Evolutionary conservation across 2,113 vertebrate genomes (phyloP).

Genomic region (Oreocharis arfaki): DNA sequence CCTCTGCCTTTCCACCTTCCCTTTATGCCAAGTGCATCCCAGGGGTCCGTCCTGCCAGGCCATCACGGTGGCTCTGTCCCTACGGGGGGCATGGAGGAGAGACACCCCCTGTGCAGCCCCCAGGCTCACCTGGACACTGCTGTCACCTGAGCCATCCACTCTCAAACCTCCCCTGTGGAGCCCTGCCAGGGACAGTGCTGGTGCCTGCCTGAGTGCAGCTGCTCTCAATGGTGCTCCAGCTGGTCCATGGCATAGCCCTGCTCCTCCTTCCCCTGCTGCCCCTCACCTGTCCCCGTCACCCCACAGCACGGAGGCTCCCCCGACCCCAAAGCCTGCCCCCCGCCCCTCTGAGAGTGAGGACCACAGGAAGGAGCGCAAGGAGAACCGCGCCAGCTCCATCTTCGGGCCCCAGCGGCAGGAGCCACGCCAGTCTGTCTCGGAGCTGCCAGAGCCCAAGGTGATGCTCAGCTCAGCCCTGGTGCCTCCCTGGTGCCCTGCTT

Average conservation of each 20-base stretch:
- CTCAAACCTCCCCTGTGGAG: background rate
- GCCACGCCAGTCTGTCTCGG: background rate
- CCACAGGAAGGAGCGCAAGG: background rate
- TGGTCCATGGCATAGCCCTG: background rate
- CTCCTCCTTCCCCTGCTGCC: background rate
- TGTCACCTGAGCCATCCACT: background rate
- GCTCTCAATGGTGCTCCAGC: accelerated
- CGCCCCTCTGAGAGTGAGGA: background rate
- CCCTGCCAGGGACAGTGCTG: background rate
- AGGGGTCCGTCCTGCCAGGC: background rate
- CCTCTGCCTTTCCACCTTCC: background rate
- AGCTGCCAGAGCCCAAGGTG: conserved; percentile 41
- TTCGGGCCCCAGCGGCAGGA: background rate
- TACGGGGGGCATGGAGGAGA: accelerated
- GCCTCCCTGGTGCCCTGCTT: accelerated
- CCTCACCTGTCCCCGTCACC: background rate
- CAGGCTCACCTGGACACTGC: background rate
- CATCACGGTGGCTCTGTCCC: accelerated
- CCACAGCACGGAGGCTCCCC: background rate
- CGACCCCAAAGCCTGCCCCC: background rate
- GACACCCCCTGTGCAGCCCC: background rate
- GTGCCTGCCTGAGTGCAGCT: background rate
- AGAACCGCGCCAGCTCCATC: conserved; percentile 13
- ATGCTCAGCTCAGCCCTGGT: background rate
- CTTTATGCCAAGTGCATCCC: background rate